Evolutionary conservation across 2,888 invertebrate species (phyloP).

Genomic region (Drosophila colorata): DNA sequence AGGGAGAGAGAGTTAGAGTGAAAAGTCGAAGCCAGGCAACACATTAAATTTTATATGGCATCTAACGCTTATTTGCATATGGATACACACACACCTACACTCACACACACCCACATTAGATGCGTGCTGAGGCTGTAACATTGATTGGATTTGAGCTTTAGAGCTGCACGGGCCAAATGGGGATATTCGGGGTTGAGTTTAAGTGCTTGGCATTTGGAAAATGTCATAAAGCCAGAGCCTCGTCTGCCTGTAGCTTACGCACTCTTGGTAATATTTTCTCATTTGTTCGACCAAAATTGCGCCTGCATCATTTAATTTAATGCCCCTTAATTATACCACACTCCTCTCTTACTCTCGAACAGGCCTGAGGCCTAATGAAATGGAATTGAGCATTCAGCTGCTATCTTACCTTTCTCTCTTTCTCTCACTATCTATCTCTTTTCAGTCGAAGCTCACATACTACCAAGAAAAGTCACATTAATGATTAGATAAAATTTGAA

Average conservation of each 20-base stretch:
- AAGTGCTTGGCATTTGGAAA: constrained; percentile 74
- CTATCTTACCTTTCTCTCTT: no score
- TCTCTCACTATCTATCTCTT: not conserved
- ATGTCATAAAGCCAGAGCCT: constrained; percentile 50
- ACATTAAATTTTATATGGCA: constrained; percentile 57
- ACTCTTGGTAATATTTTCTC: constrained; percentile 57
- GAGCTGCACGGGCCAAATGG: constrained; percentile 4
- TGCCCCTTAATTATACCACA: constrained; percentile 47
- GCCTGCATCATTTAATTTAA: constrained; percentile 61
- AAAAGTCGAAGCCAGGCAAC: constrained; percentile 19
- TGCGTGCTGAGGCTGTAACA: constrained; percentile 48
- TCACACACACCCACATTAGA: constrained; percentile 13
- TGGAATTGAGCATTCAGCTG: constrained; percentile 27
- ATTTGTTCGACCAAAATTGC: constrained; percentile 65
- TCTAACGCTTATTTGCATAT: constrained; percentile 67
- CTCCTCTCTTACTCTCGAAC: constrained; percentile 1
- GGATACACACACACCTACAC: constrained; percentile 17
- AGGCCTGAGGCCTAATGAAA: constrained; percentile 28
- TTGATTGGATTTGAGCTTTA: constrained; percentile 76
- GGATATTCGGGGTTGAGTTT: constrained; percentile 32
- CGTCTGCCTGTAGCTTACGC: constrained; percentile 21
- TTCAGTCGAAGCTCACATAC: constrained; percentile 1
- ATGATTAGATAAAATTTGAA: constrained; percentile 5
- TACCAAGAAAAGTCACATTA: not conserved
- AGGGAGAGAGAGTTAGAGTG: not conserved